Evolutionary conservation across 2,797 vertebrate species (phyloP).

Genomic region (Falco berigora): DNA sequence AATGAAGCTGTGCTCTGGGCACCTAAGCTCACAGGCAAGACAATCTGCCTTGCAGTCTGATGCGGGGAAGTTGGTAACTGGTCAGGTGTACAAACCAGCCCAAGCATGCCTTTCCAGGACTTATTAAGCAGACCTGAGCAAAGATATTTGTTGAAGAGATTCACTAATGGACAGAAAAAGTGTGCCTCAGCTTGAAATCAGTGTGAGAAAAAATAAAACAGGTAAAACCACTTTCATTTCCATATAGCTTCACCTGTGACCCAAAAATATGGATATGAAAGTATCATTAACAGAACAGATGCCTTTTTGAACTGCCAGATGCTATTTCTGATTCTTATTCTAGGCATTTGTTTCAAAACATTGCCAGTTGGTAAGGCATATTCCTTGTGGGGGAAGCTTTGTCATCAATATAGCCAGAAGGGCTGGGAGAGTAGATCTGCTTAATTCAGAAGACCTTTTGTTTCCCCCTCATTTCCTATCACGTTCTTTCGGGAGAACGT

Average conservation of each 20-base stretch:
- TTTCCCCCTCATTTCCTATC: background rate
- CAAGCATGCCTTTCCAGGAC: background rate
- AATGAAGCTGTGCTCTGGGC: background rate
- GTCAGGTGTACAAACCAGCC: background rate
- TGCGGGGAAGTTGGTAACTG: background rate
- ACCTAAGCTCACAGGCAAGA: background rate
- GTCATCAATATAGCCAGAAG: background rate
- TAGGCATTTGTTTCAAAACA: background rate
- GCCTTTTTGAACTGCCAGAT: background rate
- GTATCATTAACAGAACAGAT: background rate
- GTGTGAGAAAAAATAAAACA: background rate
- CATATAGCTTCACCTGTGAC: background rate
- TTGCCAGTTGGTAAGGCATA: background rate
- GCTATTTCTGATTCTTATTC: background rate
- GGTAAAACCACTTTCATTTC: background rate
- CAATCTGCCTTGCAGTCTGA: background rate
- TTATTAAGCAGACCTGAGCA: background rate
- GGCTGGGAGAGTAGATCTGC: background rate
- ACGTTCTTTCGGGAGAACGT: background rate
- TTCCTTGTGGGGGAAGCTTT: background rate
- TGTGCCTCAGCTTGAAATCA: background rate
- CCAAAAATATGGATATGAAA: background rate
- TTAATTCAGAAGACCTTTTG: background rate
- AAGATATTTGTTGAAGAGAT: background rate
- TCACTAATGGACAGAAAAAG: background rate